Base-by-base conservation (phyloP, 2,797 vertebrate genomes). In the Cottoperca gobio region DNA sequence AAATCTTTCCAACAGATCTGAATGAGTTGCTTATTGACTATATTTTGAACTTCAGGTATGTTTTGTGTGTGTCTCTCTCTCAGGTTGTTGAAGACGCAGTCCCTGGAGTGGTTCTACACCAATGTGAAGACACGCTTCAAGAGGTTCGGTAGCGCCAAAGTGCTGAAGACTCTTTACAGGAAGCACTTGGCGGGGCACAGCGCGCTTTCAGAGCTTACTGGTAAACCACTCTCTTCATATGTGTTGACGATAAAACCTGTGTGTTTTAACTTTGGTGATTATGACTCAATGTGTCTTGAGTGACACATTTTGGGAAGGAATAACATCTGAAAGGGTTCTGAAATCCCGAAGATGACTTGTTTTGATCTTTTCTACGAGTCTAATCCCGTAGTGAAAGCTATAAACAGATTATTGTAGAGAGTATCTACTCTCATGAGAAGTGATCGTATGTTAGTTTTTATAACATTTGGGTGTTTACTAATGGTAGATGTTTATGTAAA, bases 61-160 rank as follows among this genome's bases (percentile, higher is more conserved):
- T 31, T 4, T n/a, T n/a, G n/a, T 70, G 7, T 58, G 19, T 75
- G 11, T 81, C 9, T 81, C 43, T 69, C n/a, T n/a, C 37, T 73
- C 89, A 99, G 98, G 88, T 91, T 98, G 8, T 83, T 98, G 78
- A 95, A 96, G 91, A 95, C 95, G 0, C 97, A 98, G 86, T 97
- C 97, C 4, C 91, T 98, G 89, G 98, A 99, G 87, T 99, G 97
- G 97, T 99, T 97, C 91, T 99, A 99, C 85, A 96, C 93, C 62
- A 97, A 98, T 53, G 97, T 99, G 80, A 98, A 96, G 91, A 95
- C 92, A 50, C 96, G 97, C 59, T 99, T 98, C 88, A 99, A 97
- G 89, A 96, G 96, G 88, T 99, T 97, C 8, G 98, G 98, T 88
- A 99, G 98, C 61, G 97, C 97, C 84, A 99, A 99, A 94, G 98